These are phyloP conservation scores for Myiopsitta monachus DNA, from an alignment of 2,113 vertebrate genomes.

Conservation along the genomic window DNA sequence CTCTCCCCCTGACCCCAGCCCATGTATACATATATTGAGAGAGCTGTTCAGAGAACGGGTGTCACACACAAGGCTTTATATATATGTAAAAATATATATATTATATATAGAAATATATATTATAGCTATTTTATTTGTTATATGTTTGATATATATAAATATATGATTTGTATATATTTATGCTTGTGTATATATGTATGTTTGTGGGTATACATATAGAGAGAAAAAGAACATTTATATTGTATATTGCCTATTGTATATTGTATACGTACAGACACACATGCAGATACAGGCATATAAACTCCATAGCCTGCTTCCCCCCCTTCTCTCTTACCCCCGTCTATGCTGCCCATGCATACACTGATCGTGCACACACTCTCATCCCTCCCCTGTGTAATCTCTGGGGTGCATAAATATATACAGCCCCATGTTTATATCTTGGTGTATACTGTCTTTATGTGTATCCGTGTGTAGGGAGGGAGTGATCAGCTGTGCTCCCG, in stretches of 20 bases:
- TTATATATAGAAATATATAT: no score
- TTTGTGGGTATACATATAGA: no score
- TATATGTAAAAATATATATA: no score
- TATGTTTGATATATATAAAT: not conserved
- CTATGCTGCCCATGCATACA: not conserved
- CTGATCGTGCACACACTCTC: not conserved
- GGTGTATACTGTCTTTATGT: not conserved
- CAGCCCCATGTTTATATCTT: not conserved
- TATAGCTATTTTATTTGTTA: no score
- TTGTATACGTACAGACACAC: no score
- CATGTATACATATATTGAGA: not conserved
- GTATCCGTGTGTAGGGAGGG: no score
- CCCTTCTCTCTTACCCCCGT: not conserved
- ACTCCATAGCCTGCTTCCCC: not conserved
- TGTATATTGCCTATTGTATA: no score
- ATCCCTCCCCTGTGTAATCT: not conserved
- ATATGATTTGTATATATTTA: no score
- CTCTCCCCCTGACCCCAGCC: not conserved
- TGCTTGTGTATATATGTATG: not conserved
- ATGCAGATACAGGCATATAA: not conserved
- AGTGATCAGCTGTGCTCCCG: not conserved
- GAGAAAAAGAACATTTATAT: no score
- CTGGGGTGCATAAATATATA: not conserved
- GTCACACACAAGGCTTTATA: no score
- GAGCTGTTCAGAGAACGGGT: no score